Evolutionary conservation across 1,140 invertebrate genomes (phyloP), one percentile per base, ranked within the genome.

Genomic region (Atta texana): DNA sequence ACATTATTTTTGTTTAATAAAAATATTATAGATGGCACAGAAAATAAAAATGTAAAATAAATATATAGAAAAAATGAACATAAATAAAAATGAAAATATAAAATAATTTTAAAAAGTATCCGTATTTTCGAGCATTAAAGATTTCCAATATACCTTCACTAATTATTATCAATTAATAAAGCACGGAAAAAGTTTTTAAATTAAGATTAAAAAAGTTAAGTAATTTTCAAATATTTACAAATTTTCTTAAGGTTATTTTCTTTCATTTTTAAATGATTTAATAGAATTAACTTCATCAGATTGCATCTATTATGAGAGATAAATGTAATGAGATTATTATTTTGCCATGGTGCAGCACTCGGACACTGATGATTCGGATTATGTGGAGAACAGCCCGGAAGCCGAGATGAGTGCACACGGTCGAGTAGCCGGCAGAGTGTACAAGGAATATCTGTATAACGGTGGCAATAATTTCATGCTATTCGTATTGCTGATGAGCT

Each of bases 391-490:
- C 2, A 57, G 59, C 1, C 51, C 39, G 0, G 88, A 92, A 44
- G 86, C 93, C 0, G 93, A 95, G 31, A 93, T 94, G 59, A 91
- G 94, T 10, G 95, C 95, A 1, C 94, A 95, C 2, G 97, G 97
- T 0, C 95, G 95, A 10, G 92, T 97, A n/a, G 96, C 96, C 3
- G 93, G 92, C 21, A 93, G 92, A 28, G 96, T 97, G 2, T 96
- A 97, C 91, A 93, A 90, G 61, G 93, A 96, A 57, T 98, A 98
- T 91, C 96, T 98, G 78, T 93, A 93, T 31, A 96, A 97, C 0
- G 98, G 98, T 16, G 95, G 96, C 6, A 97, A 96, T 3, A 95
- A 95, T 28, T 94, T 95, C 24, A 92, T 96, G 14, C 95, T 98
- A 0, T 69, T 95, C 0, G 81, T 96, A 0, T 95, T 98, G 28